Conservation (phyloP, 1,140 invertebrate species). For the Apis laboriosa region DNA sequence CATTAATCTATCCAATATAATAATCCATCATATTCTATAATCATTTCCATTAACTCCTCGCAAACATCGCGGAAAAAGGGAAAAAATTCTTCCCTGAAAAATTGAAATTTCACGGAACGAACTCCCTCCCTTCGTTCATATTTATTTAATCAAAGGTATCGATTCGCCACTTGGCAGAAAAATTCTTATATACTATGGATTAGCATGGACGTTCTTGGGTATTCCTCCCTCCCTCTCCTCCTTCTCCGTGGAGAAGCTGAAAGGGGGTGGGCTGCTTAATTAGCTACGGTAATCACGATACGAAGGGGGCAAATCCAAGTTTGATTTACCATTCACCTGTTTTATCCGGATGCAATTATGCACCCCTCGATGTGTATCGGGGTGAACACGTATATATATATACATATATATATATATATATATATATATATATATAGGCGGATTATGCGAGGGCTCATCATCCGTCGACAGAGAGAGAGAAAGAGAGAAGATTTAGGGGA, state of each 20-base stretch:
- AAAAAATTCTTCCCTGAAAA: no score
- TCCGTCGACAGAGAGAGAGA: constrained; percentile 27
- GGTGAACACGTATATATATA: background rate
- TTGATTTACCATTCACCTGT: constrained; percentile 71
- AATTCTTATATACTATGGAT: background rate
- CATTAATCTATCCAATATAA: no score
- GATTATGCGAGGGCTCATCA: constrained; percentile 61
- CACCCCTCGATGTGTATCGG: constrained; percentile 65
- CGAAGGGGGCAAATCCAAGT: constrained; percentile 65
- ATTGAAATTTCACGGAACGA: no score
- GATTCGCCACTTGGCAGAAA: background rate
- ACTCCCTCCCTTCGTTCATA: no score
- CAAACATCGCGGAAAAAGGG: no score
- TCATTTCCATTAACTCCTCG: no score
- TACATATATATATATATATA: constrained; percentile 27
- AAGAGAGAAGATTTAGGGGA: background rate
- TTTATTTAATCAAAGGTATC: no score
- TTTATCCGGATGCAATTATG: constrained; percentile 73
- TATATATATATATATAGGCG: constrained; percentile 65
- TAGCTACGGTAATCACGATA: constrained; percentile 61
- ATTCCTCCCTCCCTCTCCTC: background rate
- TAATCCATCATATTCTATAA: no score
- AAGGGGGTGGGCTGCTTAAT: constrained; percentile 49
- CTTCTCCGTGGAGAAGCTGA: background rate
- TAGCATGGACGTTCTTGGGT: background rate